phyloP scores from a whole-genome alignment of 2,888 invertebrate genomes.

The Archaeoteleia sp. region DNA sequence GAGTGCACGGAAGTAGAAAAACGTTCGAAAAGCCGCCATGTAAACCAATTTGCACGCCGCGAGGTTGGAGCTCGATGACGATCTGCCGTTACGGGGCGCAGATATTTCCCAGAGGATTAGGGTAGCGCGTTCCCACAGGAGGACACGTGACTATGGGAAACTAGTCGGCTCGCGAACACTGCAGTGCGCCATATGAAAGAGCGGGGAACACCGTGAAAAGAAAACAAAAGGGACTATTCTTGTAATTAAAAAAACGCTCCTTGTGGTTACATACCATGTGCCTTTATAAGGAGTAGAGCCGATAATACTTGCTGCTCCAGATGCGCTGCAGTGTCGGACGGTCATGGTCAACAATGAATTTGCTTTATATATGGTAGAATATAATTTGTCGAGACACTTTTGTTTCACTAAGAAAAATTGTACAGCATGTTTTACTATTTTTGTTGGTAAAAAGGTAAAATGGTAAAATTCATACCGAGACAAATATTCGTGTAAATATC shows the following conservation, averaged over 20 bases:
- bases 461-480: too few relatives aligned
- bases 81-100: slow-evolving; percentile 61
- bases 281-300: too few relatives aligned
- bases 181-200: slow-evolving; percentile 35
- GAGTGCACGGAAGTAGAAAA: slow-evolving; percentile 11
- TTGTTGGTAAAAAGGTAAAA: too few relatives aligned
- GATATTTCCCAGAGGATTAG: slow-evolving; percentile 74
- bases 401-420: too few relatives aligned
- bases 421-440: too few relatives aligned
- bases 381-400: too few relatives aligned
- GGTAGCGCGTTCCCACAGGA: slow-evolving; percentile 69
- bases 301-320: too few relatives aligned
- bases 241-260: slow-evolving; percentile 61
- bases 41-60: slow-evolving; percentile 74
- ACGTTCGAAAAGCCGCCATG: slow-evolving; percentile 55
- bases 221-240: slow-evolving; percentile 59
- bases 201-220: slow-evolving; percentile 56
- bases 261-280: too few relatives aligned
- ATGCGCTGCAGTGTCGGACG: too few relatives aligned
- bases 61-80: slow-evolving; percentile 66
- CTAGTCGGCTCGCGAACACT: slow-evolving; percentile 10
- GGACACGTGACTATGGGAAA: slow-evolving; percentile 64
- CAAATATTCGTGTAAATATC: too few relatives aligned
- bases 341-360: too few relatives aligned
- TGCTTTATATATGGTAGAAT: too few relatives aligned